Conservation (phyloP, 2,113 vertebrate genomes). For the Spermophilus dauricus region DNA sequence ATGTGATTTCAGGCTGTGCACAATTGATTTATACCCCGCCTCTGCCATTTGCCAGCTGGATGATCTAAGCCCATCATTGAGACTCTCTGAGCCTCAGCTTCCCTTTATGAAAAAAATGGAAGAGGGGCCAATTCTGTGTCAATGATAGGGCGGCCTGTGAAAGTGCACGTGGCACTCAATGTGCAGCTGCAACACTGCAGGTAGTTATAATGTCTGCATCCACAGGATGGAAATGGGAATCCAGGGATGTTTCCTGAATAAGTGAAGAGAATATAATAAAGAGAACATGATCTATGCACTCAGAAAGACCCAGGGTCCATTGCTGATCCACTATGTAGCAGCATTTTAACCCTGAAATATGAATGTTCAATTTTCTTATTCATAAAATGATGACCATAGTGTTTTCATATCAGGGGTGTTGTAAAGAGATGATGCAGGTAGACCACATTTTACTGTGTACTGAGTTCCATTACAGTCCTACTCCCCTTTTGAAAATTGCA, state of each 20-base stretch:
- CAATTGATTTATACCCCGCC: accelerated
- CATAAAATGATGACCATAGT: neutral
- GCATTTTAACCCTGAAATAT: neutral
- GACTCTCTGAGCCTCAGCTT: neutral
- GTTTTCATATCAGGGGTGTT: accelerated
- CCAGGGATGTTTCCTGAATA: neutral
- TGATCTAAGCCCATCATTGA: neutral
- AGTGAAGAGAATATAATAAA: neutral
- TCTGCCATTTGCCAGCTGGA: neutral
- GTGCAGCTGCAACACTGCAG: accelerated
- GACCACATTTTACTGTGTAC: too few species aligned
- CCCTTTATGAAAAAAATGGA: neutral
- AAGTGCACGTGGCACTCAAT: neutral
- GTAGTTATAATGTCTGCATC: accelerated
- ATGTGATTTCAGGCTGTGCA: accelerated
- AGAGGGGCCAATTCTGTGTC: neutral
- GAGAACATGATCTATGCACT: neutral
- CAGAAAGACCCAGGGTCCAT: neutral
- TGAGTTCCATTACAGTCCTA: neutral
- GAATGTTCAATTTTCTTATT: neutral
- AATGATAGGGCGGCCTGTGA: neutral
- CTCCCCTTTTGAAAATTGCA: neutral
- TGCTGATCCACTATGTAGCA: neutral
- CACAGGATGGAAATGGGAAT: neutral
- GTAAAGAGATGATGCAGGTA: neutral